A percentile compares a stretch with the other conserved stretches of the same genome.
Evolutionary conservation across 2,113 vertebrate species (phyloP).

Genomic region (Ammodytes marinus): DNA sequence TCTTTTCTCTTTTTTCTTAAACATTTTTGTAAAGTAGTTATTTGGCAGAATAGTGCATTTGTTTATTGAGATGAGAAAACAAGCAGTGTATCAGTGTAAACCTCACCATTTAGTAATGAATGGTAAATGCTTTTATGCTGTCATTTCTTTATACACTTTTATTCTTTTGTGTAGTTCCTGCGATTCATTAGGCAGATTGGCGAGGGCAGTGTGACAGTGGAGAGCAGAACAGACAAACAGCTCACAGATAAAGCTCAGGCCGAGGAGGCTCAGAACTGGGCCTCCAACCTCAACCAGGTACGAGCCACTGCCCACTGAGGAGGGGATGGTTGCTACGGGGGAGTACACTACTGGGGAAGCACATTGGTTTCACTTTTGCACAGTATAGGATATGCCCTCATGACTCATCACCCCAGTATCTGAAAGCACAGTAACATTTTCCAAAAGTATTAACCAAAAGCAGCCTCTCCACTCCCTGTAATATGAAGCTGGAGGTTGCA

Average conservation of each 20-base stretch:
- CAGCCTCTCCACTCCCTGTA: conserved; percentile 59
- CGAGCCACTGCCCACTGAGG: conserved; percentile 76
- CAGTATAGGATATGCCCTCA: conserved; percentile 42
- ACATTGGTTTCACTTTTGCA: conserved; percentile 47
- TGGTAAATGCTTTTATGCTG: conserved; percentile 72
- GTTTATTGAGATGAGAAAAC: neutral
- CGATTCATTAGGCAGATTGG: conserved; percentile 99
- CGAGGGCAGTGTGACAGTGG: conserved; percentile 93
- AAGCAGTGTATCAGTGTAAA: conserved; percentile 19
- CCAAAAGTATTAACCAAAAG: conserved; percentile 68
- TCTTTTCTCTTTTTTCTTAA: conserved; percentile 49
- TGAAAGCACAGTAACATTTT: conserved; percentile 68
- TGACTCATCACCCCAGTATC: conserved; percentile 68
- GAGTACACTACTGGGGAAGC: conserved; percentile 38
- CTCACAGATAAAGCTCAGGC: conserved; percentile 89
- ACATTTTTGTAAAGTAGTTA: conserved; percentile 18
- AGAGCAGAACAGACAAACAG: conserved; percentile 87
- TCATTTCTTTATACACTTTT: conserved; percentile 69
- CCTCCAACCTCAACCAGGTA: conserved; percentile 98
- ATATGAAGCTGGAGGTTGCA: conserved; percentile 62
- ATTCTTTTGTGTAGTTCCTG: conserved; percentile 95
- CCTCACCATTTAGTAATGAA: conserved; percentile 38
- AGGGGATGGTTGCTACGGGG: conserved; percentile 52
- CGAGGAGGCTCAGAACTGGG: conserved; percentile 96
- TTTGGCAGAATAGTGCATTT: neutral